Percentiles rank a stretch among this genome's conserved stretches.
Evolutionary conservation across 2,797 vertebrate genomes (phyloP).

Genomic region (Thamnophis elegans): DNA sequence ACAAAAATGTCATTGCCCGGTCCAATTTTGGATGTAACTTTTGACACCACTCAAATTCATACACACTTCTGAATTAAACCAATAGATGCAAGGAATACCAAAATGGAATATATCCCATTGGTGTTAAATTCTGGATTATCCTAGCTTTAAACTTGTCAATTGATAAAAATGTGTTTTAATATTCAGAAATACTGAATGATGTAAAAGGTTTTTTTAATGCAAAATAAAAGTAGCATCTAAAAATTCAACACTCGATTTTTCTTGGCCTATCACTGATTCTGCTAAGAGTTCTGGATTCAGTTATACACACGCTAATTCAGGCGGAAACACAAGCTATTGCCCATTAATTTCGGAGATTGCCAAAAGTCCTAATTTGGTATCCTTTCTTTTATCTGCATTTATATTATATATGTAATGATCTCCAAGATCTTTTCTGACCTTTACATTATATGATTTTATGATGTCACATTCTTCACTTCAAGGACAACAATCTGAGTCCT

Average conservation of each 20-base stretch:
- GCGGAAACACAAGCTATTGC: not conserved
- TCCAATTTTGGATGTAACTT: not conserved
- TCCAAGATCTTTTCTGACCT: not conserved
- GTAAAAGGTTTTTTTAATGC: not conserved
- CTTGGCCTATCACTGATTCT: constrained; percentile 25
- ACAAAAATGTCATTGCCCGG: not conserved
- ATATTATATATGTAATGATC: not conserved
- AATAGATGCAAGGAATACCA: not conserved
- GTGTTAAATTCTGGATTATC: not conserved
- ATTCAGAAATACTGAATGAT: not conserved
- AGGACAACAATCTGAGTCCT: not conserved
- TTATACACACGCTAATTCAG: not conserved
- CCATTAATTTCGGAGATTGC: not conserved
- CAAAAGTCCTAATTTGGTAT: not conserved
- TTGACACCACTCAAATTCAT: not conserved
- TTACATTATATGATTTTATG: not conserved
- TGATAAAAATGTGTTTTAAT: not conserved
- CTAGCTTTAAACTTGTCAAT: not conserved
- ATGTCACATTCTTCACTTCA: constrained; percentile 15
- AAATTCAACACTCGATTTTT: constrained; percentile 5
- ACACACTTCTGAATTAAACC: not conserved
- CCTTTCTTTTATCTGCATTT: not conserved
- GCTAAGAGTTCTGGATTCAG: not conserved
- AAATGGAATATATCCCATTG: not conserved
- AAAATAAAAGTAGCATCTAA: constrained; percentile 15